A percentile compares a stretch with the other conserved stretches of the same genome.
phyloP scores from a whole-genome alignment of 2,888 invertebrate genomes.

The Cantharis rufa region DNA sequence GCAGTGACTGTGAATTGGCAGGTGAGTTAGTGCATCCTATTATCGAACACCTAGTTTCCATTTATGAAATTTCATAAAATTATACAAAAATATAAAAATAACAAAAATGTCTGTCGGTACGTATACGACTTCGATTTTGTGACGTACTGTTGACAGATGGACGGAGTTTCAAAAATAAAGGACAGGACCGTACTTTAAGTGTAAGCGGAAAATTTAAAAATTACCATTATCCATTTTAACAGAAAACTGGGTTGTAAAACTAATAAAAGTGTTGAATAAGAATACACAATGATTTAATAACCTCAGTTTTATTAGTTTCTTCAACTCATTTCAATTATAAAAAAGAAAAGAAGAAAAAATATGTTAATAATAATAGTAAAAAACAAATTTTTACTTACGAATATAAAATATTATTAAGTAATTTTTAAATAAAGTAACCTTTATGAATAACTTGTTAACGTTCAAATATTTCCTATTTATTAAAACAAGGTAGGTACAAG shows the following conservation, averaged over 20 bases:
- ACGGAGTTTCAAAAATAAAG: slow-evolving; percentile 11
- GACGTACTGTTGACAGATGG: slow-evolving; percentile 16
- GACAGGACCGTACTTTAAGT: not conserved
- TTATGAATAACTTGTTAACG: not conserved
- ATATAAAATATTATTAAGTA: not conserved
- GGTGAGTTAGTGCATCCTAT: slow-evolving; percentile 8
- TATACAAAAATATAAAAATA: not conserved
- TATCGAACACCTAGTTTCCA: slow-evolving; percentile 17
- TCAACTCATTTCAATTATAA: not conserved
- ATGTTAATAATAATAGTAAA: not conserved
- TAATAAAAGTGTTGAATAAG: not conserved
- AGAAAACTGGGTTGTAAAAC: not conserved
- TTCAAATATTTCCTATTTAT: not conserved
- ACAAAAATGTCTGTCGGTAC: not conserved
- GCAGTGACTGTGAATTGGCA: not conserved
- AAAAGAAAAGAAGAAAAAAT: not conserved
- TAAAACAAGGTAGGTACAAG: not conserved
- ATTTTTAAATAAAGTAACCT: not conserved
- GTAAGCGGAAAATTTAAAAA: not conserved
- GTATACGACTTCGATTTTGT: slow-evolving; percentile 2
- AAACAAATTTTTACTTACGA: not conserved
- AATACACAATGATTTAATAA: not conserved
- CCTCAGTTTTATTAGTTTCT: not conserved
- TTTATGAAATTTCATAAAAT: not conserved
- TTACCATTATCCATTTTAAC: not conserved